A percentile compares a stretch with the other conserved stretches of the same genome.
phyloP scores from a whole-genome alignment of 1,140 invertebrate genomes.

The Probaryconus sp. region DNA sequence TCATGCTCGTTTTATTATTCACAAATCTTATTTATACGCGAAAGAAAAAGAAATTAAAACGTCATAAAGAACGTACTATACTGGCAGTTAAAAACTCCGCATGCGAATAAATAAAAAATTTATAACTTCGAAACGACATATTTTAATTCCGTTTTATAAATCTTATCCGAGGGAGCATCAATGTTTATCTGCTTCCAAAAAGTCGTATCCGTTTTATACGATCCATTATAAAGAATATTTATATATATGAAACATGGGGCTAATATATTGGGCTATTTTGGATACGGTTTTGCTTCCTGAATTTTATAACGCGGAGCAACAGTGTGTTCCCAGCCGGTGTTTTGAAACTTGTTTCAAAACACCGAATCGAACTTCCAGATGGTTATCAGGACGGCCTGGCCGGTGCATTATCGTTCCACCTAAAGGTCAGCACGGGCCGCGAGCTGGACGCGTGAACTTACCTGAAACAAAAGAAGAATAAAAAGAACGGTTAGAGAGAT shows the following conservation, averaged over 20 bases:
- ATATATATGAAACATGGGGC: constrained; percentile 5
- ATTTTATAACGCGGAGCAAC: constrained; percentile 32
- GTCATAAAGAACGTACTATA: too few relatives aligned
- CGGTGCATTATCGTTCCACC: constrained; percentile 63
- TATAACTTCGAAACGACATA: neutral
- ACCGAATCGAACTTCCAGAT: constrained; percentile 70
- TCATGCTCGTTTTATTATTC: too few relatives aligned
- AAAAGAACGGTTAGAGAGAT: constrained; percentile 54
- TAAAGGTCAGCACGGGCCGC: constrained; percentile 55
- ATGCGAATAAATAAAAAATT: neutral
- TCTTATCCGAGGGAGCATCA: neutral
- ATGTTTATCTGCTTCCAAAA: neutral
- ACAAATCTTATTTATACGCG: too few relatives aligned
- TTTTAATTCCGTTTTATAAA: neutral
- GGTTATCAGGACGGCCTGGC: constrained; percentile 61
- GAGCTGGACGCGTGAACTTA: constrained; percentile 65
- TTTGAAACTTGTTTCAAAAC: constrained; percentile 65
- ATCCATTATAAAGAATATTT: constrained; percentile 3
- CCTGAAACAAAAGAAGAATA: constrained; percentile 67
- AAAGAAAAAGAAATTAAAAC: too few relatives aligned
- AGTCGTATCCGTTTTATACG: neutral
- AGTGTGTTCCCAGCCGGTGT: constrained; percentile 57
- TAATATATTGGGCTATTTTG: constrained; percentile 12
- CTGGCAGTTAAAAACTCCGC: too few relatives aligned
- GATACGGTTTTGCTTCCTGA: constrained; percentile 28